Base-by-base conservation (phyloP, 30 jellyfish, hydroid and myxozoan genomes). In the Pelagia noctiluca region DNA sequence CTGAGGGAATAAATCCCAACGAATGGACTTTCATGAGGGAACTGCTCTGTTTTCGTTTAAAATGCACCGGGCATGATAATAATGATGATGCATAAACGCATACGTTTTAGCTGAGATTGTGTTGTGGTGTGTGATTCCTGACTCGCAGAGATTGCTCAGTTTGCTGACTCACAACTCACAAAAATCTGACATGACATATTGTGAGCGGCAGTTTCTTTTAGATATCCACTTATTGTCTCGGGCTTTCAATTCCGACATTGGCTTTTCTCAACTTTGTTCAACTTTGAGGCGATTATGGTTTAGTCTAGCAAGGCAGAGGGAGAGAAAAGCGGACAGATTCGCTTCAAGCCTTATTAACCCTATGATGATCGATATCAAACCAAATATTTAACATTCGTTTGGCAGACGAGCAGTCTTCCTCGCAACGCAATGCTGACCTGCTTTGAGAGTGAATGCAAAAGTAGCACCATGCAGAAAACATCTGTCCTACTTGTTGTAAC, bases 401-500 rank as follows among this genome's bases (percentile, higher is more conserved):
- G 57, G 12, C 57, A 35, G 30, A 61, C 24, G 24, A 21, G 24
- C 10, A 57, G 32, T 10, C 32, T 57, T 57, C 32, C 32, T 25
- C 21, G 21, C 21, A 21, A 25, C 32, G 71, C 26, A 16, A 5
- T 11, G 12, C 35, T 67, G 60, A 21, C 23, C 11, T 22, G 32
- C 57, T 3, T n/a, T 26, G 33, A 60, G 36, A 26, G 57, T 31
- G 29, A 13, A 65, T 26, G 33, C 36, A n/a, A n/a, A n/a, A n/a
- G n/a, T n/a, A n/a, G n/a, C n/a, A n/a, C n/a, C n/a, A 19, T 24
- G 31, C 18, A 28, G 50, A 48, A 71, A 82, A 82, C 92, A 82
- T 82, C 92, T 82, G 92, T 66, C 86, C 69, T 49, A 82, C 86
- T 63, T 64, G 60, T 53, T 68, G 92, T 31, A 82, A 69, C 85